phyloP scores from a whole-genome alignment of 2,888 invertebrate genomes.

The Agapetus fuscipes region DNA sequence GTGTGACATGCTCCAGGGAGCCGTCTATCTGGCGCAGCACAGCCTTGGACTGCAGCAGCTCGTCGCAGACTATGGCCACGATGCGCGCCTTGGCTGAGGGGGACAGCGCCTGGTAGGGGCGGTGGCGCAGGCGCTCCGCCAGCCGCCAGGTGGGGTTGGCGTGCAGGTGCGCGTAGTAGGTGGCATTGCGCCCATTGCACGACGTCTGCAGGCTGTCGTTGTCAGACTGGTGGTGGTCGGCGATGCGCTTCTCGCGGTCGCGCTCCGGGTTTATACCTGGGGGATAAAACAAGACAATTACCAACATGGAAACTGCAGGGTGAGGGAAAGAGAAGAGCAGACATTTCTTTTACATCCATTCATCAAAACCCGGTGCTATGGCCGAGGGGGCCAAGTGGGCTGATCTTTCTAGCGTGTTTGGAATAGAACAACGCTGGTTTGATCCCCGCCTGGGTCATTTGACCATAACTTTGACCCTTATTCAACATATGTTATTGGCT shows the following conservation, averaged over 20 bases:
- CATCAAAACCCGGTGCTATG: no score
- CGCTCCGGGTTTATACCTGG: constrained; percentile 69
- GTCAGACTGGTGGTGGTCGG: constrained; percentile 73
- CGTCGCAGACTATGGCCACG: constrained; percentile 87
- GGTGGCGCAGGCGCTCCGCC: constrained; percentile 63
- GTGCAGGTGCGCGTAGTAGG: constrained; percentile 69
- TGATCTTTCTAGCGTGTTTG: no score
- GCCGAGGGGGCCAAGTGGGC: no score
- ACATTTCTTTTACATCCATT: no score
- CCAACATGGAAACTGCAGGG: no score
- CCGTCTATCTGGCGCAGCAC: constrained; percentile 84
- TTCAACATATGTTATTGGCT: no score
- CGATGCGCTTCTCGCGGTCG: constrained; percentile 68
- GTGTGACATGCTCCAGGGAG: constrained; percentile 76
- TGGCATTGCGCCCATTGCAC: constrained; percentile 63
- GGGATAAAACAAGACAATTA: no score
- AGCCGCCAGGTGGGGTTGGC: constrained; percentile 55
- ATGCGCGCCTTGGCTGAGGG: constrained; percentile 82
- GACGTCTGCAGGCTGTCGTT: constrained; percentile 56
- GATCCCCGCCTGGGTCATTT: no score
- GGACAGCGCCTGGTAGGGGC: constrained; percentile 77
- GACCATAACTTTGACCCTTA: no score
- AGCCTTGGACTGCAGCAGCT: constrained; percentile 86
- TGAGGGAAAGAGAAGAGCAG: no score
- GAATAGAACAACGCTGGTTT: no score